These are phyloP conservation scores for Psylliodes chrysocephalus DNA, from an alignment of 2,888 invertebrate species.

Conservation along the genomic window DNA sequence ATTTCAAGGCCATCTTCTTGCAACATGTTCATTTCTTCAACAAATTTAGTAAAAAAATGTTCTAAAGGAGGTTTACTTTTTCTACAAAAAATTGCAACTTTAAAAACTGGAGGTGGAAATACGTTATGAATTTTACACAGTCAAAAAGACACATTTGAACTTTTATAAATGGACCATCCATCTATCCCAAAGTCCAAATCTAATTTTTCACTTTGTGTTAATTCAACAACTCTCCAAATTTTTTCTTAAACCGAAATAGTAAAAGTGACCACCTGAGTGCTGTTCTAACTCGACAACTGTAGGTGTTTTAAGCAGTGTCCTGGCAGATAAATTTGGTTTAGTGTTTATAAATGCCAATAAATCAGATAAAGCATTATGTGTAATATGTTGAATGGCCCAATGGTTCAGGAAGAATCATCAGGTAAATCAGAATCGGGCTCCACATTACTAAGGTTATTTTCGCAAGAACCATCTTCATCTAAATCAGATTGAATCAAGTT, in stretches of 20 bases:
- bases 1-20: not conserved
- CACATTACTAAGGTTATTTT: not conserved
- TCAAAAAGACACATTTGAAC: conserved; percentile 15
- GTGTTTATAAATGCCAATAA: not conserved
- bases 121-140: not conserved
- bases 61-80: not conserved
- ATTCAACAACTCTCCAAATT: conserved; percentile 13
- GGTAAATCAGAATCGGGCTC: not conserved
- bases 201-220: conserved; percentile 2
- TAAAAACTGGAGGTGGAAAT: not conserved
- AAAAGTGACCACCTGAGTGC: conserved; percentile 7
- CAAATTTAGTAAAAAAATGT: conserved; percentile 2
- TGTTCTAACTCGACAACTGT: conserved; percentile 3
- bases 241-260: conserved; percentile 14
- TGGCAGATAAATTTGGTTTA: conserved; percentile 9
- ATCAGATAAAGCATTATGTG: conserved; percentile 2
- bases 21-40: conserved; percentile 4
- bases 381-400: conserved; percentile 6
- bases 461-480: not conserved
- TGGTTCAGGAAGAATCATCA: not conserved
- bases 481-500: not conserved
- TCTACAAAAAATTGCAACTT: not conserved
- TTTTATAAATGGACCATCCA: conserved; percentile 22
- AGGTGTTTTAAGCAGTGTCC: conserved; percentile 21
- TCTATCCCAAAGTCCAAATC: conserved; percentile 25